phyloP scores from a whole-genome alignment of 1,140 invertebrate genomes.

The Monochamus saltuarius region DNA sequence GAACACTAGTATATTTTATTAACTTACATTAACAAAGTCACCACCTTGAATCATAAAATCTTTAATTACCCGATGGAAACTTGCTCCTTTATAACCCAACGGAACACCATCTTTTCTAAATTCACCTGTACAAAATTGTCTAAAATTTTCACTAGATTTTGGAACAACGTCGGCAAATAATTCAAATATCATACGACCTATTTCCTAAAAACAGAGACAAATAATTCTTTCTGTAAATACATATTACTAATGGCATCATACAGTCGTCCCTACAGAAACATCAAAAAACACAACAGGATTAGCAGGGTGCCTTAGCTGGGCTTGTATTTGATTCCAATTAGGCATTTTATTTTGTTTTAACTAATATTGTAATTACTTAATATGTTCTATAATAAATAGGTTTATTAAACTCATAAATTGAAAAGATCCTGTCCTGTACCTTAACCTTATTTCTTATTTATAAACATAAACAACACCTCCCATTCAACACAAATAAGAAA shows the following conservation, averaged over 20 bases:
- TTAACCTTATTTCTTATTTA: too few relatives aligned
- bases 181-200: slow-evolving; percentile 95
- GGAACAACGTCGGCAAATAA: slow-evolving; percentile 95
- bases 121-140: slow-evolving; percentile 98
- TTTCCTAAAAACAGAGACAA: slow-evolving; percentile 57
- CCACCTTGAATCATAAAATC: slow-evolving; percentile 99
- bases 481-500: too few relatives aligned
- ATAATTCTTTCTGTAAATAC: slow-evolving; percentile 2
- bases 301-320: slow-evolving; percentile 84
- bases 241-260: slow-evolving; percentile 52
- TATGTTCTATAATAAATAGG: too few relatives aligned
- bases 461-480: too few relatives aligned
- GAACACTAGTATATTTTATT: not conserved
- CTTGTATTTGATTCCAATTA: slow-evolving; percentile 89
- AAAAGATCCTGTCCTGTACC: too few relatives aligned
- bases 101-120: slow-evolving; percentile 89
- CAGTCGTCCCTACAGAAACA: slow-evolving; percentile 87
- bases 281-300: slow-evolving; percentile 98
- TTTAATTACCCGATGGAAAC: slow-evolving; percentile 98
- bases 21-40: slow-evolving; percentile 93
- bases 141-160: slow-evolving; percentile 97
- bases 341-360: slow-evolving; percentile 72
- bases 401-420: too few relatives aligned
- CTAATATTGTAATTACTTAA: too few relatives aligned
- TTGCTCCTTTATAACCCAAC: slow-evolving; percentile 92